Conservation (phyloP, 2,888 invertebrate species). For the Carterocephalus palaemon region DNA sequence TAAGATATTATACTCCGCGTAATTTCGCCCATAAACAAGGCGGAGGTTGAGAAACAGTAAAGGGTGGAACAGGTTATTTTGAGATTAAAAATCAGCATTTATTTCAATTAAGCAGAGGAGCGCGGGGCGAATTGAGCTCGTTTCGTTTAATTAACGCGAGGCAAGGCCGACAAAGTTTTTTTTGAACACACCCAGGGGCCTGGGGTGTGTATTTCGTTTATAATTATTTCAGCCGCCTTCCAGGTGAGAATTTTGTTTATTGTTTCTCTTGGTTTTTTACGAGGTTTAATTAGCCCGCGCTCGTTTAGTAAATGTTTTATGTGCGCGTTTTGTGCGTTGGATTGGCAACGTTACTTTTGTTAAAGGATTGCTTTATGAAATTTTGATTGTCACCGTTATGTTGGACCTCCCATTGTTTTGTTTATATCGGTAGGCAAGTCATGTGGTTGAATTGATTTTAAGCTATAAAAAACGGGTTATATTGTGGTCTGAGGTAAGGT, state of each 20-base stretch:
- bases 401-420: no score
- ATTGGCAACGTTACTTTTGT: no score
- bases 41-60: conserved; percentile 16
- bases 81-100: conserved; percentile 53
- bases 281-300: conserved; percentile 14
- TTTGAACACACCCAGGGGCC: conserved; percentile 40
- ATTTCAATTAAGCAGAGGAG: conserved; percentile 66
- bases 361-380: no score
- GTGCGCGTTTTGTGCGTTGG: no score
- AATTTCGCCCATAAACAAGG: no score
- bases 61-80: conserved; percentile 21
- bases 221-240: conserved; percentile 42
- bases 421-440: no score
- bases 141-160: conserved; percentile 61
- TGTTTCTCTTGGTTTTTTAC: conserved; percentile 35
- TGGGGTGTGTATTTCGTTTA: conserved; percentile 46
- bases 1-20: not conserved
- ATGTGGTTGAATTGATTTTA: no score
- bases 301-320: conserved; percentile 16
- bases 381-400: no score
- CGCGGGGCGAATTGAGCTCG: conserved; percentile 60
- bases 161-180: conserved; percentile 40
- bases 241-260: conserved; percentile 57
- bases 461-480: no score
- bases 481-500: no score